Evolutionary conservation across 1,140 invertebrate genomes (phyloP).

Genomic region (Druon quercuslanigerum): DNA sequence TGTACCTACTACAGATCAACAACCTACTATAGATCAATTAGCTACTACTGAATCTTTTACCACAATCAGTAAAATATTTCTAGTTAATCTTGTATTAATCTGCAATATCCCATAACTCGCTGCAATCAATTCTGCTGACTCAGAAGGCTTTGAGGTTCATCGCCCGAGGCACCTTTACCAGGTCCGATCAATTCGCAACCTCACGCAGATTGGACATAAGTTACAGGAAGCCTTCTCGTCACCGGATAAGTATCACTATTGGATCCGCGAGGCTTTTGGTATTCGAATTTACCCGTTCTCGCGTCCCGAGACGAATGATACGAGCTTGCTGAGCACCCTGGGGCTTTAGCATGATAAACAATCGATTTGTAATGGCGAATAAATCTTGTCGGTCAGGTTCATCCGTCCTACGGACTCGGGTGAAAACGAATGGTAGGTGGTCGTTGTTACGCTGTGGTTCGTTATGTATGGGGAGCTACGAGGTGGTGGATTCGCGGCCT

Average conservation of each 20-base stretch:
- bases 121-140: slow-evolving; percentile 15
- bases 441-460: slow-evolving; percentile 53
- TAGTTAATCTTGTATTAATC: slow-evolving; percentile 21
- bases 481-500: slow-evolving; percentile 62
- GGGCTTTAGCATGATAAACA: slow-evolving; percentile 59
- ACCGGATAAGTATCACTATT: slow-evolving; percentile 46
- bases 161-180: neutral
- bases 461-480: slow-evolving; percentile 56
- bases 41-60: neutral
- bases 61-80: neutral
- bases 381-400: slow-evolving; percentile 61
- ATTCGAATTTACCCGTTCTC: slow-evolving; percentile 8
- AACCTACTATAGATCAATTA: too few relatives aligned
- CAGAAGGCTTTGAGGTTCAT: neutral
- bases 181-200: slow-evolving; percentile 36
- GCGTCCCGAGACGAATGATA: slow-evolving; percentile 38
- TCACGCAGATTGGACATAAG: slow-evolving; percentile 27
- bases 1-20: too few relatives aligned
- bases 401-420: slow-evolving; percentile 58
- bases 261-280: slow-evolving; percentile 19
- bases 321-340: slow-evolving; percentile 36
- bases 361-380: slow-evolving; percentile 64
- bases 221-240: slow-evolving; percentile 36
- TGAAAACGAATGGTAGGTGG: slow-evolving; percentile 62
- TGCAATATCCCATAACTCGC: neutral